Evolutionary conservation across 2,888 invertebrate species (phyloP).

Genomic region (Morinoia aosen): DNA sequence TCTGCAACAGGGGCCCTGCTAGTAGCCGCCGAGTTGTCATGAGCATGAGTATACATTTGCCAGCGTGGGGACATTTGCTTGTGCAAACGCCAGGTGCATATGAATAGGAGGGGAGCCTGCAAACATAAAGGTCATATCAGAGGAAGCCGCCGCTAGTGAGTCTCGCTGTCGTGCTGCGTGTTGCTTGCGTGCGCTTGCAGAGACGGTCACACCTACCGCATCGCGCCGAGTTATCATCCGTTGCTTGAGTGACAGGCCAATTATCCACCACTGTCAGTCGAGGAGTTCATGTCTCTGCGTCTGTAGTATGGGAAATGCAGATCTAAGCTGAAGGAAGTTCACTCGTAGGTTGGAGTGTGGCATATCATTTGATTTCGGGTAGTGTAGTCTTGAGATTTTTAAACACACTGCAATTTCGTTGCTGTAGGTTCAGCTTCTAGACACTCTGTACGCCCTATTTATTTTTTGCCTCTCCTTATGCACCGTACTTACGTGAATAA

Average conservation of each 20-base stretch:
- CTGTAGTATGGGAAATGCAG: neutral
- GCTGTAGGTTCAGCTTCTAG: no score
- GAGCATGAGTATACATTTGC: neutral
- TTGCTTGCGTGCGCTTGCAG: neutral
- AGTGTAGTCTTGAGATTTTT: neutral
- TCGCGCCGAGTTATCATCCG: neutral
- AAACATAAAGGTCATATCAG: neutral
- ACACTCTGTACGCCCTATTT: neutral
- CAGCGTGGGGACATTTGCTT: neutral
- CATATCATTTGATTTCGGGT: neutral
- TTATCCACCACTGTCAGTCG: neutral
- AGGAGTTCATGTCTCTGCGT: neutral
- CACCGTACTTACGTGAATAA: no score
- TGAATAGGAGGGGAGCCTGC: neutral
- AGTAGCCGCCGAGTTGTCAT: neutral
- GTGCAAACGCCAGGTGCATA: neutral
- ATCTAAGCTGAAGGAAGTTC: neutral
- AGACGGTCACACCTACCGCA: neutral
- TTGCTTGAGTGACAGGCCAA: neutral
- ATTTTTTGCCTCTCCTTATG: neutral
- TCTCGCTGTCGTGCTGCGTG: neutral
- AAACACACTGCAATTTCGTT: no score
- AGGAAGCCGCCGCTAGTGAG: neutral
- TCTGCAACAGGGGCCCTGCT: neutral
- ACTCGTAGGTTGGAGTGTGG: neutral